Percentiles rank a stretch among this genome's conserved stretches.
Conservation (phyloP, 2,113 vertebrate genomes). For the Galemys pyrenaicus region DNA sequence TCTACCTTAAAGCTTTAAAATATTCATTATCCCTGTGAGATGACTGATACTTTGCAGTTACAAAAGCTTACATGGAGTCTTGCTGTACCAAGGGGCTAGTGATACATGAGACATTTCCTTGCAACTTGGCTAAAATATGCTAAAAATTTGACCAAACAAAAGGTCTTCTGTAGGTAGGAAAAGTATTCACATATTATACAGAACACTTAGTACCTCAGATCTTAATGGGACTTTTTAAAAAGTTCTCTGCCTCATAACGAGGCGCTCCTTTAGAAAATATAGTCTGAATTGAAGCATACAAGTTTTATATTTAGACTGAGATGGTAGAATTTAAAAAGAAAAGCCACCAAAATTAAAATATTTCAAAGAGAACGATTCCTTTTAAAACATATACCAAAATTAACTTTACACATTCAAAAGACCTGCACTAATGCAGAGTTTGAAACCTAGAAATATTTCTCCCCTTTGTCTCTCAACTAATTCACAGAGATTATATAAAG, state of each 20-base stretch:
- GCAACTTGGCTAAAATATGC: constrained; percentile 36
- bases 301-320: constrained; percentile 51
- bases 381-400: constrained; percentile 45
- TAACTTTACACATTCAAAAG: constrained; percentile 51
- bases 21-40: constrained; percentile 8
- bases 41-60: constrained; percentile 44
- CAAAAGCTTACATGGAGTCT: constrained; percentile 18
- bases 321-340: constrained; percentile 24
- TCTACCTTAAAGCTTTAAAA: constrained; percentile 46
- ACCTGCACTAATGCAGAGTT: constrained; percentile 44
- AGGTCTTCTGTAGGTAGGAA: constrained; percentile 6
- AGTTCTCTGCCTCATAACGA: constrained; percentile 43
- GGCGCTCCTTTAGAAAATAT: constrained; percentile 57
- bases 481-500: constrained; percentile 50
- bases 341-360: not conserved
- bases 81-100: constrained; percentile 40
- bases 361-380: constrained; percentile 39
- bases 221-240: constrained; percentile 41
- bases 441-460: constrained; percentile 38
- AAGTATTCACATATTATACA: constrained; percentile 61
- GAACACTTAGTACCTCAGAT: constrained; percentile 51
- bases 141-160: constrained; percentile 31
- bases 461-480: constrained; percentile 22
- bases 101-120: not conserved
- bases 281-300: constrained; percentile 58